Base-by-base conservation (phyloP, 1,140 invertebrate species). In the Drosophila tani region DNA sequence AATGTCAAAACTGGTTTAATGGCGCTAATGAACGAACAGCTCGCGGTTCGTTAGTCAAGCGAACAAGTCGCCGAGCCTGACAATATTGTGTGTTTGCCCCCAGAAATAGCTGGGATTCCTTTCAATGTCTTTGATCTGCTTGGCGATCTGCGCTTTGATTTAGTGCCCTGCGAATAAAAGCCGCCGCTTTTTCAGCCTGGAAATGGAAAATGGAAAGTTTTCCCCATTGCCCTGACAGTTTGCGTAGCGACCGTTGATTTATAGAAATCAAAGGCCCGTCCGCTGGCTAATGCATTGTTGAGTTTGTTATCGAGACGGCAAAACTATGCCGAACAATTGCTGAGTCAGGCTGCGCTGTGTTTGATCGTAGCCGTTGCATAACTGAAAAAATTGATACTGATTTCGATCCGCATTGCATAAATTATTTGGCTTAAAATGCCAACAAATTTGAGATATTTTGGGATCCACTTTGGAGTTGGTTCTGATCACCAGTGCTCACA, bases 1-100 rank as follows among this genome's bases (percentile, higher is more conserved):
- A 92, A 92, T 92, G 91, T 92, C 91, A 92, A 91, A 92, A 92
- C 87, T 83, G 91, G 91, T 92, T 92, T 92, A 92, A 92, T 92
- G 77, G 84, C 84, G 87, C 75, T 92, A 92, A 92, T 92, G 87
- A 92, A 91, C 82, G 55, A 78, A 83, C 84, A 88, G 58, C 17
- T 62, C 57, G 47, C 59, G 47, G 59, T 57, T 67, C 59, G 81
- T 75, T 80, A 78, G 77, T 35, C 12, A 12, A 27, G 45, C 15
- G 35, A 29, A 50, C 69, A 73, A 55, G 57, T 41, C 27, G 59
- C 46, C 19, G 15, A 46, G 8, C 40, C 71, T 79, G 81, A 66
- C 75, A 75, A 63, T 49, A 56, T 57, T 51, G 43, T 19, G 41
- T 53, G 40, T 32, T 11, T 38, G 40, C 21, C 17, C 56, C 56